Conservation (phyloP, 2,888 invertebrate species). For the Apocheima hispidaria region DNA sequence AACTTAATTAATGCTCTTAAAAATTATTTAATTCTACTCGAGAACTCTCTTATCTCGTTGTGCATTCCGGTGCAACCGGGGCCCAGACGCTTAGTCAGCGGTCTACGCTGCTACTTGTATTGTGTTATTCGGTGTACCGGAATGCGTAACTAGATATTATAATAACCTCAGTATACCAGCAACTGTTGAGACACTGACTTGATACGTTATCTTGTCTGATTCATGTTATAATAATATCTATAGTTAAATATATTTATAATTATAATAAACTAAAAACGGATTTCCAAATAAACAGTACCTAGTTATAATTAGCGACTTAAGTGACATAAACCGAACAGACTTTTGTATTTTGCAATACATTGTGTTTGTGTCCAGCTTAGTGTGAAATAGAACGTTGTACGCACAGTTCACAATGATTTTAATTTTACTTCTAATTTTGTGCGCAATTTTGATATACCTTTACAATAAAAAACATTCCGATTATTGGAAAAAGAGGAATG, state of each 20-base stretch:
- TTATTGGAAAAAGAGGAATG: constrained; percentile 66
- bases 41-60: too few relatives aligned
- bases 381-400: not conserved
- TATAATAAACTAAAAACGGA: not conserved
- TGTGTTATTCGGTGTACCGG: too few relatives aligned
- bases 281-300: not conserved
- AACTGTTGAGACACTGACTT: not conserved
- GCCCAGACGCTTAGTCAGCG: too few relatives aligned
- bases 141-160: not conserved
- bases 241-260: too few relatives aligned
- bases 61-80: too few relatives aligned
- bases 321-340: not conserved
- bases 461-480: constrained; percentile 45
- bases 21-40: too few relatives aligned
- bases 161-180: not conserved
- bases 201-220: not conserved
- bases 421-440: constrained; percentile 43
- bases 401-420: constrained; percentile 41
- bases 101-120: too few relatives aligned
- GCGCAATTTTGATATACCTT: constrained; percentile 43
- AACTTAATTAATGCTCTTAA: too few relatives aligned
- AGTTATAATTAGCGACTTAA: not conserved
- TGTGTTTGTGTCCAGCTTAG: not conserved
- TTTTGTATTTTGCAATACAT: not conserved
- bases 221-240: not conserved